These are phyloP conservation scores for Ryuthela nishihirai DNA, from an alignment of 2,888 invertebrate species.

Conservation along the genomic window DNA sequence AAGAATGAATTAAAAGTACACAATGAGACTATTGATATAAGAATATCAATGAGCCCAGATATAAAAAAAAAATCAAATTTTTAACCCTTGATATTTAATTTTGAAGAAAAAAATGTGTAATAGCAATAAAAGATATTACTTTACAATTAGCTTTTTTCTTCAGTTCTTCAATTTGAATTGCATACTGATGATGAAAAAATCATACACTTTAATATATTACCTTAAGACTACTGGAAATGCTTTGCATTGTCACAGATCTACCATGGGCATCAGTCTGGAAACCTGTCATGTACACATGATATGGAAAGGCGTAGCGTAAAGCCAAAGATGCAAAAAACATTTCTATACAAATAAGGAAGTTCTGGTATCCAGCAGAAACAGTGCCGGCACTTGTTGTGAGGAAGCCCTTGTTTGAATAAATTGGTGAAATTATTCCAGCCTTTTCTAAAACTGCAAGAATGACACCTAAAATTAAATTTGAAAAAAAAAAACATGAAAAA, in stretches of 20 bases:
- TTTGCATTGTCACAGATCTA: constrained; percentile 96
- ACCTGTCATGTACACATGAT: constrained; percentile 67
- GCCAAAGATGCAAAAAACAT: constrained; percentile 98
- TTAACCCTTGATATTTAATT: no score
- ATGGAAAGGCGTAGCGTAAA: constrained; percentile 92
- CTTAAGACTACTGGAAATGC: constrained; percentile 97
- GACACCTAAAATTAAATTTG: constrained; percentile 66
- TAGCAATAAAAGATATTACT: no score
- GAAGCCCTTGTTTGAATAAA: constrained; percentile 63
- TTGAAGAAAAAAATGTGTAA: no score
- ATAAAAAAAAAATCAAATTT: no score
- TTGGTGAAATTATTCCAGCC: constrained; percentile 88
- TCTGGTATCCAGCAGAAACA: constrained; percentile 98
- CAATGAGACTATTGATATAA: no score
- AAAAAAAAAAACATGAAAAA: background rate
- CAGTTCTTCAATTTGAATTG: no score
- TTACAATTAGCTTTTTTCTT: no score
- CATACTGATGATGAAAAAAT: no score
- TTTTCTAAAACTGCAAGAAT: constrained; percentile 94
- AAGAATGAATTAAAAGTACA: no score
- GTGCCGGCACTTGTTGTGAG: constrained; percentile 76
- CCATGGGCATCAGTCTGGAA: constrained; percentile 75
- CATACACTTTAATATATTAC: no score
- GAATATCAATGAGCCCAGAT: no score
- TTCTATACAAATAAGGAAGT: constrained; percentile 98